Conservation (phyloP, 30 jellyfish, hydroid and myxozoan genomes). For the Hydractinia echinata region DNA sequence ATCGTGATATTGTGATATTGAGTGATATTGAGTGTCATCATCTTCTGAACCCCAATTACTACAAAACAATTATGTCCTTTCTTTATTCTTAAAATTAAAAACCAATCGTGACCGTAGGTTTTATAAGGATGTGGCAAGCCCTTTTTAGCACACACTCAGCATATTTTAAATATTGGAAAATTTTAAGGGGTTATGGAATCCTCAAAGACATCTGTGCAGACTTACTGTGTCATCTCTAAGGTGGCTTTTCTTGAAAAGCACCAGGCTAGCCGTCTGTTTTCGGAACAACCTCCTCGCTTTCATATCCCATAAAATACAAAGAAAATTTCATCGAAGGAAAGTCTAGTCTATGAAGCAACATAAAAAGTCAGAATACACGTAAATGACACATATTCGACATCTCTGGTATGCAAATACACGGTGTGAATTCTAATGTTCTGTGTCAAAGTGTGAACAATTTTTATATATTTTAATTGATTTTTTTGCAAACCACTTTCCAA, state of each 20-base stretch:
- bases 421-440: too few relatives aligned
- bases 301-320: slow-evolving; percentile 86
- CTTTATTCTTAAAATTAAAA: neutral
- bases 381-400: too few relatives aligned
- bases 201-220: neutral
- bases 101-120: too few relatives aligned
- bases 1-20: slow-evolving; percentile 49
- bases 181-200: too few relatives aligned
- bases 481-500: too few relatives aligned
- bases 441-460: too few relatives aligned
- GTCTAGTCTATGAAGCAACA: slow-evolving; percentile 60
- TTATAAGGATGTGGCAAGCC: neutral
- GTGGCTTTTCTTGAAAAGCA: slow-evolving; percentile 75
- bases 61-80: neutral
- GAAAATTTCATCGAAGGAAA: slow-evolving; percentile 80
- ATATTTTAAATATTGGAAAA: neutral
- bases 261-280: slow-evolving; percentile 51
- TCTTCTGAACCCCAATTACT: slow-evolving; percentile 92
- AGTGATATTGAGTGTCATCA: slow-evolving; percentile 54
- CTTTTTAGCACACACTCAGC: neutral
- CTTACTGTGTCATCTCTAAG: slow-evolving; percentile 84
- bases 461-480: too few relatives aligned
- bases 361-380: neutral
- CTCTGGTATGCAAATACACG: too few relatives aligned
- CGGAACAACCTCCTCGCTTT: slow-evolving; percentile 71